phyloP scores from a whole-genome alignment of 1,140 invertebrate species.

The Temnothorax curvispinosus region DNA sequence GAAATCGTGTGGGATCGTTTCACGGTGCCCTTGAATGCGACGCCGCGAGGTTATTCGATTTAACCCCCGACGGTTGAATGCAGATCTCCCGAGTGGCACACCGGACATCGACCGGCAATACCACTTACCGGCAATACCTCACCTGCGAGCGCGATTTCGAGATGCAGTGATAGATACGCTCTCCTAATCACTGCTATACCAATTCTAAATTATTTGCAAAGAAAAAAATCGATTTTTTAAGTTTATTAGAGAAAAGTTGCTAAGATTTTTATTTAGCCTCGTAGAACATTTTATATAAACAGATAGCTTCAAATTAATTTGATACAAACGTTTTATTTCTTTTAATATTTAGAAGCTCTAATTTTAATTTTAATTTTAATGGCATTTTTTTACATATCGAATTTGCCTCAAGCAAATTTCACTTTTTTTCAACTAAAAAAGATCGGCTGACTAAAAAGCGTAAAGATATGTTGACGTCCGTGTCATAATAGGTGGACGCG shows the following conservation, averaged over 20 bases:
- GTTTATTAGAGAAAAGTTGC: background rate
- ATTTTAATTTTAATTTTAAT: background rate
- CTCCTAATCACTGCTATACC: background rate
- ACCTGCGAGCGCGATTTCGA: constrained; percentile 15
- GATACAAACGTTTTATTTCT: background rate
- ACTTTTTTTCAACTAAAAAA: background rate
- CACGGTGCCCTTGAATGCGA: constrained; percentile 64
- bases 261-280: background rate
- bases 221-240: background rate
- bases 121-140: constrained; percentile 6
- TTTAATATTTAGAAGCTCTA: background rate
- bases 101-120: constrained; percentile 46
- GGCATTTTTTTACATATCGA: background rate
- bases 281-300: background rate
- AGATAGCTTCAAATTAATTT: background rate
- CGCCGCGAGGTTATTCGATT: constrained; percentile 65
- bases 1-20: constrained; percentile 62
- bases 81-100: constrained; percentile 50
- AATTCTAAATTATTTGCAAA: background rate
- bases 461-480: background rate
- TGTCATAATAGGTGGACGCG: background rate
- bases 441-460: background rate
- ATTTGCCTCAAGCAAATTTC: background rate
- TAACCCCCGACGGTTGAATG: constrained; percentile 63
- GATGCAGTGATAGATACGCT: background rate